Conservation (phyloP, 2,113 vertebrate genomes). For the Chloropsis hardwickii region DNA sequence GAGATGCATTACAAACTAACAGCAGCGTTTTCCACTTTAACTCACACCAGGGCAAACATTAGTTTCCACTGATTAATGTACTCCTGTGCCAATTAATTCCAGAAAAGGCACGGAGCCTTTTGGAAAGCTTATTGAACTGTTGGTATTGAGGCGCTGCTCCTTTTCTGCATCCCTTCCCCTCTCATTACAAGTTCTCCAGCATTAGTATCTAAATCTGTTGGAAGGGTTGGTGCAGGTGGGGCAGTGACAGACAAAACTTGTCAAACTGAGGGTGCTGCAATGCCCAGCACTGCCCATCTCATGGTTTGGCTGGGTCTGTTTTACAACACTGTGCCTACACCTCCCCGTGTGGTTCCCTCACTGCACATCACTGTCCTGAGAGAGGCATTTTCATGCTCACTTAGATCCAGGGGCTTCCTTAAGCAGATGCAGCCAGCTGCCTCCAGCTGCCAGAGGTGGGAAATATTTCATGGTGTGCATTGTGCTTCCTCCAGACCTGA, state of each 20-base stretch:
- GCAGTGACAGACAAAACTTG: background rate
- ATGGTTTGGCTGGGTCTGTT: background rate
- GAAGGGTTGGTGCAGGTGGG: background rate
- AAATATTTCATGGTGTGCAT: background rate
- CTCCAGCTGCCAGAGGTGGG: slow-evolving; percentile 39
- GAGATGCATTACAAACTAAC: slow-evolving; percentile 13
- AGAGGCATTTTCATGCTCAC: slow-evolving; percentile 8
- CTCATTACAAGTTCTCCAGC: background rate
- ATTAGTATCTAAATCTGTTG: background rate
- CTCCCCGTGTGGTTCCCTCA: background rate
- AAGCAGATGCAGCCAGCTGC: slow-evolving; percentile 38
- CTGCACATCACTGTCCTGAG: background rate
- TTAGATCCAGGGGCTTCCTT: background rate
- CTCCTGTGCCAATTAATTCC: slow-evolving; percentile 15
- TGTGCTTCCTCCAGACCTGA: background rate
- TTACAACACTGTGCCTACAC: background rate
- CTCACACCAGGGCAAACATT: background rate
- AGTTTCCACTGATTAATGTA: slow-evolving; percentile 12
- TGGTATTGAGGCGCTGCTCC: background rate
- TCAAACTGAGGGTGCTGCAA: background rate
- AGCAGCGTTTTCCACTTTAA: slow-evolving; percentile 24
- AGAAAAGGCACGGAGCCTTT: background rate
- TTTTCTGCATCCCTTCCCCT: background rate
- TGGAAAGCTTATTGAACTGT: slow-evolving; percentile 10
- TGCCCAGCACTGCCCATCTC: background rate